Evolutionary conservation across 2,888 invertebrate species (phyloP), one percentile per base, ranked within the genome.

Genomic region (Alloscopus bannaensis): DNA sequence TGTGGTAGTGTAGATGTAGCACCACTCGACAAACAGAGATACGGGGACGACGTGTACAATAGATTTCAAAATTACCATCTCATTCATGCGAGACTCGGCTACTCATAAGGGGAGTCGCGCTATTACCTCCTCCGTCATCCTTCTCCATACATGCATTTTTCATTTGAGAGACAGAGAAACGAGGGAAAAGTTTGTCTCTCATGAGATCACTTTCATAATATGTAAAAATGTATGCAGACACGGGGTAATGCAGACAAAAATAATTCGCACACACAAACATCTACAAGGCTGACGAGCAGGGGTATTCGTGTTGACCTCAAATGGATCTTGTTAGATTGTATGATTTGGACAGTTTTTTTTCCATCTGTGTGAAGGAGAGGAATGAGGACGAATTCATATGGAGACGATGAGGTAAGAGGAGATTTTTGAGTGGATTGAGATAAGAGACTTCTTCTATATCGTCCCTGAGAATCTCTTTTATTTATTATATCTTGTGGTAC

Each of bases 41-140:
- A n/a, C n/a, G n/a, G n/a, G n/a, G n/a, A n/a, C n/a, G n/a, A n/a
- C n/a, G n/a, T n/a, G n/a, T n/a, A n/a, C n/a, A n/a, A n/a, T n/a
- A n/a, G n/a, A n/a, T n/a, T n/a, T n/a, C n/a, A 42, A 55, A 72
- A 72, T 72, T 72, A 72, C 72, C 72, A 65, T 73, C 65, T 73
- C 40, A 65, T 40, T 57, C 45, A n/a, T 73, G 26, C 52, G 60
- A 16, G 50, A 40, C 52, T n/a, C n/a, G n/a, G n/a, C n/a, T n/a
- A n/a, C n/a, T 50, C 50, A 62, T 47, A 55, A 29, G 40, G 36
- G 26, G 52, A 20, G 55, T 31, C 40, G 36, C 26, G 28, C 55
- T 52, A n/a, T 20, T 52, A 18, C 18, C 11, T 3, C 42, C 42
- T 18, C n/a, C 18, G 42, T 42, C 42, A 42, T 42, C 42, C 13